Evolutionary conservation across 53 echinoderm and acorn worm genomes (phyloP).

Genomic region (Apostichopus leukothele): DNA sequence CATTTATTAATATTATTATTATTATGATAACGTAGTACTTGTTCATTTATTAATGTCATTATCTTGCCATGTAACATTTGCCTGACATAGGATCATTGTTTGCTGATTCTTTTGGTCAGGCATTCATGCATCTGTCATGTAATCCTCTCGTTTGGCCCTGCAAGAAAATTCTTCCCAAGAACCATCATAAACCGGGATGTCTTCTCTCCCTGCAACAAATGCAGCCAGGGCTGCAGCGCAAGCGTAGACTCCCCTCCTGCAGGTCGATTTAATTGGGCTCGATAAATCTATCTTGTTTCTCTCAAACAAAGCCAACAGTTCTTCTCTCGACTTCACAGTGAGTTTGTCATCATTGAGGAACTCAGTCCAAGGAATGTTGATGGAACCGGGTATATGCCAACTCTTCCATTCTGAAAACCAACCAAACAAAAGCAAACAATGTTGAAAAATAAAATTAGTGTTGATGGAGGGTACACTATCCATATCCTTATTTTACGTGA

Average conservation of each 20-base stretch:
- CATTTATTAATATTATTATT: no score
- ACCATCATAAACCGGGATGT: conserved; percentile 78
- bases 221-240: conserved; percentile 77
- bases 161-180: conserved; percentile 83
- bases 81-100: no score
- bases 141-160: conserved; percentile 62
- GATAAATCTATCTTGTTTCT: conserved; percentile 64
- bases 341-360: conserved; percentile 56
- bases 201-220: conserved; percentile 68
- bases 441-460: no score
- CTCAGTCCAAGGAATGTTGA: conserved; percentile 69
- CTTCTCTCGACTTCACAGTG: conserved; percentile 60
- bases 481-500: no score
- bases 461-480: no score
- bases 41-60: no score
- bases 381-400: conserved; percentile 80
- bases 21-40: no score
- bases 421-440: no score
- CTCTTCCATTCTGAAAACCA: conserved; percentile 55
- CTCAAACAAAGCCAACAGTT: conserved; percentile 60
- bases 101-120: no score
- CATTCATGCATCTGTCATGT: conserved; percentile 32
- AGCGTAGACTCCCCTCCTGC: conserved; percentile 82
- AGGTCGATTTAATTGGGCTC: conserved; percentile 70
- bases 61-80: no score